Base-by-base conservation (phyloP, 2,113 vertebrate species). In the Progne subis region DNA sequence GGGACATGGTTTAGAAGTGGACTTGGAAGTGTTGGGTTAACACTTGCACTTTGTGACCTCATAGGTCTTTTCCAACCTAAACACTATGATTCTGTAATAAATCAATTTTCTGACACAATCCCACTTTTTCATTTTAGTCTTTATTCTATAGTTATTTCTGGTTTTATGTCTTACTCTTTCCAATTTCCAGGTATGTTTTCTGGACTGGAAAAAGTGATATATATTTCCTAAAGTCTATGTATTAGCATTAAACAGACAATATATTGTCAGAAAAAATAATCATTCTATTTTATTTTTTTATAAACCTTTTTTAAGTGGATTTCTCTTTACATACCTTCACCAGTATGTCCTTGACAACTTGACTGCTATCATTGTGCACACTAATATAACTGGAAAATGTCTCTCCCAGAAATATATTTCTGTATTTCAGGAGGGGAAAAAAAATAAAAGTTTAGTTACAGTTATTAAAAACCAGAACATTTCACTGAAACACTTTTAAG, bases 361-460 rank as follows among this genome's bases (percentile, higher is more conserved):
- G 99, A 94, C 24, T 98, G 96, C 99, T 99, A 97, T 99, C 99
- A 86, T 99, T 99, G 95, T 99, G 99, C 76, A 99, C 99, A 7
- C 99, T 99, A 92, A 99, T 99, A 80, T 99, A 99, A 98, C 99
- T 99, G 95, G 99, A 99, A 98, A 99, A 99, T 0, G 99, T 99
- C 96, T 99, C 99, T 20, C 99, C 99, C 24, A 99, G 98, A 98
- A 99, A 99, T 96, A 99, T 99, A 92, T 99, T 99, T 83, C 99
- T 99, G 97, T 92, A 96, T 95, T 94, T 26, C 41, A 46, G 94
- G 59, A 14, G 8, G 44, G 37, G 37, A 37, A 37, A 37, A 37
- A 39, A 39, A 65, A 61, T 0, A 50, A 64, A 21, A 18, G 6
- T 95, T 94, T 76, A 95, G 19, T 37, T 82, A 56, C 12, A 75